These are phyloP conservation scores for Paramormyrops kingsleyae DNA, from an alignment of 2,113 vertebrate species.

Conservation along the genomic window DNA sequence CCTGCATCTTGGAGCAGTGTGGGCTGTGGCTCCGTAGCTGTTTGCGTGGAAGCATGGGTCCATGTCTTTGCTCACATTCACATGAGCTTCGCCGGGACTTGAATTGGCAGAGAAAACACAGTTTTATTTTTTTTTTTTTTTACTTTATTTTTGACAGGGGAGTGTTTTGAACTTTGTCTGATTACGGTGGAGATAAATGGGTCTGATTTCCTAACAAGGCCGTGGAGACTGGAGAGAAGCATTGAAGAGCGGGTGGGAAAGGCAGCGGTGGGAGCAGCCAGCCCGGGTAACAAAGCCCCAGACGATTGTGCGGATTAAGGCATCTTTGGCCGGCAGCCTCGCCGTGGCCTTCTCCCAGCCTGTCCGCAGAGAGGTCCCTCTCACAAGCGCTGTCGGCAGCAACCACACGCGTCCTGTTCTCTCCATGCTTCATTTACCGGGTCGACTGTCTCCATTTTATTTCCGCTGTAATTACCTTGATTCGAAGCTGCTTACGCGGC, in stretches of 20 bases:
- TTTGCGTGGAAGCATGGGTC: not conserved
- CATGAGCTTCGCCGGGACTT: not conserved
- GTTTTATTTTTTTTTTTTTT: not conserved
- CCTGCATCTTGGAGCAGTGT: not conserved
- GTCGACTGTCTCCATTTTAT: not conserved
- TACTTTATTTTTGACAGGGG: slow-evolving; percentile 12
- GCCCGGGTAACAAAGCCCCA: slow-evolving; percentile 3
- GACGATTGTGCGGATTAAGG: not conserved
- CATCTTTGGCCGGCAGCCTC: not conserved
- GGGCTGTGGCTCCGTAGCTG: not conserved
- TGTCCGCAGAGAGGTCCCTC: slow-evolving; percentile 15
- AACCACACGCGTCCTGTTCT: not conserved
- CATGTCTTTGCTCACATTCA: not conserved
- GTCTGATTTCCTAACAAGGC: slow-evolving; percentile 50
- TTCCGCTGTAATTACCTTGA: not conserved
- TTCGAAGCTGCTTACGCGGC: not conserved
- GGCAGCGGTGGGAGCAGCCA: not conserved
- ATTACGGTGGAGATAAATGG: slow-evolving; percentile 31
- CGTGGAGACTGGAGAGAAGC: slow-evolving; percentile 38
- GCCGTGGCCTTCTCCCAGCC: not conserved
- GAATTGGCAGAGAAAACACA: not conserved
- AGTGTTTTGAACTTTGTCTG: slow-evolving; percentile 26
- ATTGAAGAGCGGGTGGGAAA: slow-evolving; percentile 12
- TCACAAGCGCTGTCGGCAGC: not conserved
- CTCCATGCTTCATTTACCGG: not conserved